phyloP scores from a whole-genome alignment of 1,140 invertebrate species.

The Nephotettix cincticeps region DNA sequence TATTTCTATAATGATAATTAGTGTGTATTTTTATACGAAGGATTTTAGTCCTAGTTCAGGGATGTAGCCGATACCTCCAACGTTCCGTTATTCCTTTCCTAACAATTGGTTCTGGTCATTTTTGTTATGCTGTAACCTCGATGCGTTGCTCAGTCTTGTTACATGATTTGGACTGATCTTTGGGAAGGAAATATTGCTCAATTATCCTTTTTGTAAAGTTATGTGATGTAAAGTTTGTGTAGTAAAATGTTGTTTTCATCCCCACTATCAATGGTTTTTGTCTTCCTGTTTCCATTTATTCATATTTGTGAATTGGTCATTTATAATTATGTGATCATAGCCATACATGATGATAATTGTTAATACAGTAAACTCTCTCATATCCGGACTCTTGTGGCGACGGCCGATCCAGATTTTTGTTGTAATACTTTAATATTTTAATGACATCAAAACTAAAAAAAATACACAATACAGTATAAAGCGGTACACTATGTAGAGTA shows the following conservation, averaged over 20 bases:
- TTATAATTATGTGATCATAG: too few species aligned
- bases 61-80: neutral
- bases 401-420: too few species aligned
- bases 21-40: neutral
- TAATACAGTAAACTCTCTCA: too few species aligned
- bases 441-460: too few species aligned
- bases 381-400: too few species aligned
- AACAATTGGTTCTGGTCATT: slow-evolving; percentile 5
- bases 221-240: slow-evolving; percentile 25
- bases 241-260: slow-evolving; percentile 23
- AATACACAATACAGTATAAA: too few species aligned
- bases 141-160: neutral
- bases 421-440: too few species aligned
- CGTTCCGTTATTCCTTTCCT: neutral
- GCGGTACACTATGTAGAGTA: too few species aligned
- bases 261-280: neutral
- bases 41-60: neutral
- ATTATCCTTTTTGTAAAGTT: slow-evolving; percentile 24
- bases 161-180: slow-evolving; percentile 4
- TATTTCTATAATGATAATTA: neutral
- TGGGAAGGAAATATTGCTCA: slow-evolving; percentile 19
- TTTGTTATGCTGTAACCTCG: neutral
- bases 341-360: too few species aligned
- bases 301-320: too few species aligned
- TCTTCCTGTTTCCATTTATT: too few species aligned